phyloP scores from a whole-genome alignment of 2,888 invertebrate species.

The Sthenelais limicola region DNA sequence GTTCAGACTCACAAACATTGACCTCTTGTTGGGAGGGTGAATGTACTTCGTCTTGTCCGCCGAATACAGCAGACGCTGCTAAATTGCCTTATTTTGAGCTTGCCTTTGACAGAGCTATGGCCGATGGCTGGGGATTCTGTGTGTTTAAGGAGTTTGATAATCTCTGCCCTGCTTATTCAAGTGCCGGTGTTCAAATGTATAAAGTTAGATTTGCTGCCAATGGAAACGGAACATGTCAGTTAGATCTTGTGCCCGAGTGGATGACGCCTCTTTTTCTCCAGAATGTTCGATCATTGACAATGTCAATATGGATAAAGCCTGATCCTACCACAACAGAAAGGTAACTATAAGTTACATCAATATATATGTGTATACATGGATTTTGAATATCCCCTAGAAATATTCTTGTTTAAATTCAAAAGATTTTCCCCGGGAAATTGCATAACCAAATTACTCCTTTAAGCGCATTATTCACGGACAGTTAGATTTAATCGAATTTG shows the following conservation, averaged over 20 bases:
- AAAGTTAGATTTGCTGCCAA: not conserved
- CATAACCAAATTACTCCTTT: no score
- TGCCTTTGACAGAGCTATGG: not conserved
- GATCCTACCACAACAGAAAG: not conserved
- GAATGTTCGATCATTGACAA: not conserved
- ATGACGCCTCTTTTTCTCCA: conserved; percentile 20
- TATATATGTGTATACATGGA: not conserved
- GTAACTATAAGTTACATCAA: not conserved
- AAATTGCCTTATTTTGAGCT: conserved; percentile 5
- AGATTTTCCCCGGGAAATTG: no score
- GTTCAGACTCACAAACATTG: conserved; percentile 4
- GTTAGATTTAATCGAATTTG: no score
- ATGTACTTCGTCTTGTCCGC: conserved; percentile 27
- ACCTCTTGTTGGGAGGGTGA: conserved; percentile 32
- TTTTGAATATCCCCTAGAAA: no score
- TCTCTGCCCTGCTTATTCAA: not conserved
- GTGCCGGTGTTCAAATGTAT: not conserved
- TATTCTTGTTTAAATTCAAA: no score
- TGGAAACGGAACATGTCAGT: not conserved
- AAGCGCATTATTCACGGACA: no score
- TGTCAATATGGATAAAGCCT: conserved; percentile 22
- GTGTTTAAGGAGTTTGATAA: conserved; percentile 1
- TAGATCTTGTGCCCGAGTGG: conserved; percentile 14
- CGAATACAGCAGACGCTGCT: not conserved
- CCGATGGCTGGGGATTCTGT: not conserved